Percentiles rank a stretch among this genome's conserved stretches.
Conservation (phyloP, 64 coral and sea anemone species). For the Stylophora pistillata region DNA sequence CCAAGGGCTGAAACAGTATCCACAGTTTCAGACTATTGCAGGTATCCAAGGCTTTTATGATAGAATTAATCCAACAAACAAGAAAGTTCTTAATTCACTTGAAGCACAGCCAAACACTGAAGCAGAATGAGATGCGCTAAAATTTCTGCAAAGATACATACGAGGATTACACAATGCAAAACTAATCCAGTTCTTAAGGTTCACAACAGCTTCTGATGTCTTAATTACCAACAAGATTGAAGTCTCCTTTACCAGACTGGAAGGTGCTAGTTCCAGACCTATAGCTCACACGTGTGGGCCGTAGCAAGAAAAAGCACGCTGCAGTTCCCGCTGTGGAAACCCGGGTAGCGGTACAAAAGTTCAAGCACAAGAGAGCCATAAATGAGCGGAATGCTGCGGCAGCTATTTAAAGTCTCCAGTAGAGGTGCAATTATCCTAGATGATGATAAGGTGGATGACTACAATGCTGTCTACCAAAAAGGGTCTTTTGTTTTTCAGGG, state of each 20-base stretch:
- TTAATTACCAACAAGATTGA: no score
- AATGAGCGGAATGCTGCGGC: background rate
- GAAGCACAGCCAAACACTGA: slow-evolving; percentile 39
- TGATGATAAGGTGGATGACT: slow-evolving; percentile 25
- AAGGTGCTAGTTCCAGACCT: no score
- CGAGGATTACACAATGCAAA: no score
- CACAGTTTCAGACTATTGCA: slow-evolving; percentile 40
- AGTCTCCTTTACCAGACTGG: no score
- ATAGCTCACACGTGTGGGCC: no score
- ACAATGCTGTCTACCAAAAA: background rate
- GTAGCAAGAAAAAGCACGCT: background rate
- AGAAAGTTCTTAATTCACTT: slow-evolving; percentile 39
- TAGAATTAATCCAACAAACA: slow-evolving; percentile 33
- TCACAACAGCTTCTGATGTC: no score
- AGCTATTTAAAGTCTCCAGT: slow-evolving; percentile 58
- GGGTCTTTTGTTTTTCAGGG: slow-evolving; percentile 45
- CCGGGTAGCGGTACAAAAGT: background rate
- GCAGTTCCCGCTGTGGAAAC: background rate
- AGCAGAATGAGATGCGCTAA: slow-evolving; percentile 41
- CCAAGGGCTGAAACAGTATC: slow-evolving; percentile 48
- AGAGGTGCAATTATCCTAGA: slow-evolving; percentile 17
- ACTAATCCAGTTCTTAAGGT: no score
- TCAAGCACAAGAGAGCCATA: background rate
- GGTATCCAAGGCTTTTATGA: slow-evolving; percentile 48
- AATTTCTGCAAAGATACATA: slow-evolving; percentile 56